Conservation (phyloP, 2,888 invertebrate genomes). For the Melieria picta region DNA sequence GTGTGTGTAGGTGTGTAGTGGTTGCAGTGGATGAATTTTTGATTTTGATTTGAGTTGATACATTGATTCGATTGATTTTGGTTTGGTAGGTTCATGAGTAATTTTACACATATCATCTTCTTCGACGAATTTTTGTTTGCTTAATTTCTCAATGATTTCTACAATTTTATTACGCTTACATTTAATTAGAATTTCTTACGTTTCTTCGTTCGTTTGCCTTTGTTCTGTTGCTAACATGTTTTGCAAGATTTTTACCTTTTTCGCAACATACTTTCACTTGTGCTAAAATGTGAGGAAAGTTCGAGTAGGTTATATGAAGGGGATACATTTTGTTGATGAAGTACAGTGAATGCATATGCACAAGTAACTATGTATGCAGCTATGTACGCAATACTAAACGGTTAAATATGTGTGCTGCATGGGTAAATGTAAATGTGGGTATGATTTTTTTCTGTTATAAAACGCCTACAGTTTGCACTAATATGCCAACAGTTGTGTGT, state of each 20-base stretch:
- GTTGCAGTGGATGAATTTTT: neutral
- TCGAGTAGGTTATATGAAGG: neutral
- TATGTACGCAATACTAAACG: constrained; percentile 46
- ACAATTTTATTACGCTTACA: constrained; percentile 38
- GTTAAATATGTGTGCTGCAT: constrained; percentile 36
- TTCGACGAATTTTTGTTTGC: neutral
- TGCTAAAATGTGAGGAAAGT: neutral
- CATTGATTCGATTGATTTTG: neutral
- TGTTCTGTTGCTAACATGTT: neutral
- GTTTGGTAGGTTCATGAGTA: constrained; percentile 19
- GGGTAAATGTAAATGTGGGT: constrained; percentile 5
- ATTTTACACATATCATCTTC: constrained; percentile 9
- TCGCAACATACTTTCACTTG: neutral
- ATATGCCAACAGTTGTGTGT: constrained; percentile 3
- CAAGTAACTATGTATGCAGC: constrained; percentile 27
- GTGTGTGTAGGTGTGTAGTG: constrained; percentile 18
- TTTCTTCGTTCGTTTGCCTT: constrained; percentile 7
- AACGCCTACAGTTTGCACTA: constrained; percentile 8
- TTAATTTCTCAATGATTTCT: constrained; percentile 17
- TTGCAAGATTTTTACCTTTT: constrained; percentile 1
- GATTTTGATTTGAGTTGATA: neutral
- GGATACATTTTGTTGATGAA: neutral
- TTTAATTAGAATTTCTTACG: constrained; percentile 40
- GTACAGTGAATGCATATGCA: constrained; percentile 23
- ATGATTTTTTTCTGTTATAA: neutral